Evolutionary conservation across 2,113 vertebrate species (phyloP).

Genomic region (Puffinus mauretanicus): DNA sequence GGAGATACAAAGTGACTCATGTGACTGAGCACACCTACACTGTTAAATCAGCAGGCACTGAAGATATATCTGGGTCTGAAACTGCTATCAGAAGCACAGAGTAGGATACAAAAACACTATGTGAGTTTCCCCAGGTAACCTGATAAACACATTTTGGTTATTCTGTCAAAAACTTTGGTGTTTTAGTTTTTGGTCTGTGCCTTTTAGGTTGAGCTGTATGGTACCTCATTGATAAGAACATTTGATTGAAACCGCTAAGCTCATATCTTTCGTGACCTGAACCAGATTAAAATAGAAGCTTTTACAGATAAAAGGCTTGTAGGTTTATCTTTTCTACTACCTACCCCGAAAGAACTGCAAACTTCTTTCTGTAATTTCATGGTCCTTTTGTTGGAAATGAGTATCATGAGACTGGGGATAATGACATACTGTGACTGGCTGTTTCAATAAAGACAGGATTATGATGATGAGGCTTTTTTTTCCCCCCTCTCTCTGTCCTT

Average conservation of each 20-base stretch:
- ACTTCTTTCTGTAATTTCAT: slow-evolving; percentile 22
- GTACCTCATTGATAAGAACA: not conserved
- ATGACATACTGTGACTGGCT: slow-evolving; percentile 16
- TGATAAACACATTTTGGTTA: not conserved
- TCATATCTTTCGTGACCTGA: not conserved
- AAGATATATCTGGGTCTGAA: not conserved
- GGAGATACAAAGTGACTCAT: not conserved
- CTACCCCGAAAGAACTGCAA: not conserved
- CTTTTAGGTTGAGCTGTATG: not conserved
- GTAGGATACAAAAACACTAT: not conserved
- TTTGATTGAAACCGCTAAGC: not conserved
- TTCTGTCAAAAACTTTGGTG: not conserved
- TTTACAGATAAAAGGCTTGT: slow-evolving; percentile 18
- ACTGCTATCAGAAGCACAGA: not conserved
- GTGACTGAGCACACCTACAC: not conserved
- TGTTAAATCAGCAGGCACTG: not conserved
- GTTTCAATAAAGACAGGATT: slow-evolving; percentile 45
- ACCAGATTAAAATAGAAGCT: slow-evolving; percentile 1
- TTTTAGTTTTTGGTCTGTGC: not conserved
- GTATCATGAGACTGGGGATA: not conserved
- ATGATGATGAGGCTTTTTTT: not conserved
- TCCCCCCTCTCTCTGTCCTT: not conserved
- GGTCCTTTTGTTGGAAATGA: slow-evolving; percentile 30
- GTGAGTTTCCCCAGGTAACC: not conserved
- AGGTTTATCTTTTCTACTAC: slow-evolving; percentile 36